A percentile compares a stretch with the other conserved stretches of the same genome.
These are phyloP conservation scores for Bothrops jararaca DNA, from an alignment of 2,113 vertebrate species.

Conservation along the genomic window DNA sequence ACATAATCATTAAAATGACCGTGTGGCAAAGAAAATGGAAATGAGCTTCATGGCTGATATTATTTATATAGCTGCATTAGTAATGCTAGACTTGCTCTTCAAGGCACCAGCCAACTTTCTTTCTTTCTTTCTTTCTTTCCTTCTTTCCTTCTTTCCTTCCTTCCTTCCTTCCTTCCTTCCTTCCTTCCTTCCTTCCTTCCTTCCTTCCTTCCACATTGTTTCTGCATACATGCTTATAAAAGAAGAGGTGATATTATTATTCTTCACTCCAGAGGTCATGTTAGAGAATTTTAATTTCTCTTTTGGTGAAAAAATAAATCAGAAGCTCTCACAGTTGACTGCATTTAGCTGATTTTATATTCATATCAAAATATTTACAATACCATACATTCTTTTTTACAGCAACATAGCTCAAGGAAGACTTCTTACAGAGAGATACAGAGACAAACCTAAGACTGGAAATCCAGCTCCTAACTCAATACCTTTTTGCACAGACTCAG, in stretches of 20 bases:
- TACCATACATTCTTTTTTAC: too few relatives aligned
- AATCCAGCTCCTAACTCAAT: too few relatives aligned
- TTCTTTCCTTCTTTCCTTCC: background rate
- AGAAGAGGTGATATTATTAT: background rate
- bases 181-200: background rate
- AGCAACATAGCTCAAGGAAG: too few relatives aligned
- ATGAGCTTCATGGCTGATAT: conserved; percentile 15
- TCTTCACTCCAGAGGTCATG: background rate
- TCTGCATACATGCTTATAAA: background rate
- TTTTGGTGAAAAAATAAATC: too few relatives aligned
- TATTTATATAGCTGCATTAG: conserved; percentile 33
- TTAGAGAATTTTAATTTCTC: too few relatives aligned
- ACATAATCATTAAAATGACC: conserved; percentile 30
- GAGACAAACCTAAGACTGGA: too few relatives aligned
- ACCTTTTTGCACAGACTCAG: too few relatives aligned
- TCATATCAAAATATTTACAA: too few relatives aligned
- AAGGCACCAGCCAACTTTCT: background rate
- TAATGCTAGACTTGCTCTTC: conserved; percentile 10
- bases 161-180: too few relatives aligned
- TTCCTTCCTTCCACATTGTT: background rate
- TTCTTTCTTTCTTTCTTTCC: background rate
- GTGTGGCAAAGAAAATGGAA: conserved; percentile 23
- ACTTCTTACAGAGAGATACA: too few relatives aligned
- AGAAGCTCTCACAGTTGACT: too few relatives aligned
- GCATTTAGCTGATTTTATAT: too few relatives aligned